Evolutionary conservation across 2,888 invertebrate species (phyloP).

Genomic region (Leptinotarsa tumamoca): DNA sequence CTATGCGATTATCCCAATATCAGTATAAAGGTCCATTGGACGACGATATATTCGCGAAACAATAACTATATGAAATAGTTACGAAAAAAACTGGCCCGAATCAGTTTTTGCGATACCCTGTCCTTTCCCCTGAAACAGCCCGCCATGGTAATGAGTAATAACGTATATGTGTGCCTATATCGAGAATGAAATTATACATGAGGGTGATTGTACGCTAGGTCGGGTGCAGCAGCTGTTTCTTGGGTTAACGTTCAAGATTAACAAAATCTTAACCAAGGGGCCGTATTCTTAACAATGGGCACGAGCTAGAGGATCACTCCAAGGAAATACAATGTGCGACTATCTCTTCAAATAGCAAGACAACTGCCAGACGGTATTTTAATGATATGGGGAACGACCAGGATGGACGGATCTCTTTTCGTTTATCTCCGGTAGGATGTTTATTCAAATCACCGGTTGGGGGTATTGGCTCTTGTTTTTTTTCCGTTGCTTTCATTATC

Average conservation of each 20-base stretch:
- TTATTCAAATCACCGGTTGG: conserved; percentile 24
- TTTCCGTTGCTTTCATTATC: conserved; percentile 6
- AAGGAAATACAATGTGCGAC: conserved; percentile 44
- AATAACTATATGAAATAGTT: too few species aligned
- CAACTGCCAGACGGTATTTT: conserved; percentile 35
- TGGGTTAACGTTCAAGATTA: conserved; percentile 48
- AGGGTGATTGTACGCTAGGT: conserved; percentile 40
- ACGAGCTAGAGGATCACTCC: conserved; percentile 48
- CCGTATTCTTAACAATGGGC: conserved; percentile 47
- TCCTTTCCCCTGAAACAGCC: conserved; percentile 9
- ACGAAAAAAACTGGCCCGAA: neutral
- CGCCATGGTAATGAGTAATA: conserved; percentile 35
- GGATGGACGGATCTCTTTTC: conserved; percentile 19
- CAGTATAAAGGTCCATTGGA: too few species aligned
- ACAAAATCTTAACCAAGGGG: conserved; percentile 48
- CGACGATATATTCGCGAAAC: too few species aligned
- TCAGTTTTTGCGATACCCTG: neutral
- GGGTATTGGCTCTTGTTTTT: conserved; percentile 18
- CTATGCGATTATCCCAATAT: too few species aligned
- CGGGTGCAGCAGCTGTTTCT: conserved; percentile 44
- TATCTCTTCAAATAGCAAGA: conserved; percentile 44
- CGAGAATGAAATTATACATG: conserved; percentile 44
- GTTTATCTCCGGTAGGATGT: conserved; percentile 29
- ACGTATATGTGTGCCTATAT: conserved; percentile 39
- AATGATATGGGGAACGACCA: conserved; percentile 23